These are phyloP conservation scores for Apamea sordens DNA, from an alignment of 2,888 invertebrate species.

Conservation along the genomic window DNA sequence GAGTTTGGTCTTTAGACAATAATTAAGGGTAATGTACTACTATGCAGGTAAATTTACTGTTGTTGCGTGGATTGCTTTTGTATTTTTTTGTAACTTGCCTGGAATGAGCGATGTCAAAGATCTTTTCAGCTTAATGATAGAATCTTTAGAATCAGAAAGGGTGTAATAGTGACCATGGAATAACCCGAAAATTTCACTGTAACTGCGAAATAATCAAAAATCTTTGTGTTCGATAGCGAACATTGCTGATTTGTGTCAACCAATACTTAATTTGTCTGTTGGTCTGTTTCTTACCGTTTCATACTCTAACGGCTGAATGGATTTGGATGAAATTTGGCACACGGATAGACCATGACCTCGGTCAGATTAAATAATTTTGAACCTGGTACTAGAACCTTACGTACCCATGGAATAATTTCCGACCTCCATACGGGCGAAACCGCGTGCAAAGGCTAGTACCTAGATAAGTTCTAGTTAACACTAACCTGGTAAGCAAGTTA, in stretches of 20 bases:
- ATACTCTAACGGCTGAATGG: neutral
- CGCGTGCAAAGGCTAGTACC: neutral
- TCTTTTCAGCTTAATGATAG: neutral
- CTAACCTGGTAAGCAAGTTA: neutral
- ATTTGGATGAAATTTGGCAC: neutral
- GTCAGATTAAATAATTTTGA: neutral
- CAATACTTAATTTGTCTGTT: neutral
- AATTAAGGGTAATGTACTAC: neutral
- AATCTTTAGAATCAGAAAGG: neutral
- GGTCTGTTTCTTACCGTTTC: neutral
- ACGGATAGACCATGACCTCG: neutral
- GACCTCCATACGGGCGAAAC: neutral
- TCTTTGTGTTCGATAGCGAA: too few relatives aligned
- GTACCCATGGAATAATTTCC: neutral
- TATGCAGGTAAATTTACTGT: neutral
- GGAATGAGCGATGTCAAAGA: neutral
- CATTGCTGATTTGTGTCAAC: neutral
- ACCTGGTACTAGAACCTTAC: too few relatives aligned
- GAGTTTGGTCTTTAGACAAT: constrained; percentile 1
- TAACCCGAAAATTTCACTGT: too few relatives aligned
- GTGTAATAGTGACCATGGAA: neutral
- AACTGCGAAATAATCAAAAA: neutral
- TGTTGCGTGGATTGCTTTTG: neutral
- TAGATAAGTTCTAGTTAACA: neutral
- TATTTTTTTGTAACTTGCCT: neutral